phyloP scores from a whole-genome alignment of 1,140 invertebrate species.

The Melanaphis sacchari region DNA sequence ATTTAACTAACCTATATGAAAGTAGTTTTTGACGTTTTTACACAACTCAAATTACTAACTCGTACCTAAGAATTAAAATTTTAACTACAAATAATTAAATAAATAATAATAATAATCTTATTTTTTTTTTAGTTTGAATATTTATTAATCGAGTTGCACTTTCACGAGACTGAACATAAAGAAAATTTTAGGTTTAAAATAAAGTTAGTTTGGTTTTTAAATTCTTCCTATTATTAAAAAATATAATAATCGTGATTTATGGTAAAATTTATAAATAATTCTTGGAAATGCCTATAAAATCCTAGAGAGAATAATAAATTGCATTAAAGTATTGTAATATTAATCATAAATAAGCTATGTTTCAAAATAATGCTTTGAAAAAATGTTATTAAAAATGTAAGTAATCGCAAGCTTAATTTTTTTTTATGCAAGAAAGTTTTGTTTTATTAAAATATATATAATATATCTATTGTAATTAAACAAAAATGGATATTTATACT shows the following conservation, averaged over 20 bases:
- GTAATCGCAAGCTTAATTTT: neutral
- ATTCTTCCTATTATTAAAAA: neutral
- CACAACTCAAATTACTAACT: neutral
- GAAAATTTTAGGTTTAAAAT: neutral
- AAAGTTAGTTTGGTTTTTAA: neutral
- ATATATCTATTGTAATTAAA: slow-evolving; percentile 7
- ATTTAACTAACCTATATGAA: neutral
- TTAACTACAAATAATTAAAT: neutral
- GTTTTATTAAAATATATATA: neutral
- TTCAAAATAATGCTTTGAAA: neutral
- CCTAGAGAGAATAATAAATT: neutral
- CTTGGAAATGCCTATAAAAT: neutral
- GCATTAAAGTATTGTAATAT: neutral
- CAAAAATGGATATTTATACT: slow-evolving; percentile 10
- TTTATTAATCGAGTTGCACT: neutral
- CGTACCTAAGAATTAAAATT: neutral
- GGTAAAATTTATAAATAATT: neutral
- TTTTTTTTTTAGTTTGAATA: neutral
- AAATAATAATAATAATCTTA: neutral
- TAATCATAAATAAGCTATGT: neutral
- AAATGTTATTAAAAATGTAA: neutral
- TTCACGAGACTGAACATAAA: neutral
- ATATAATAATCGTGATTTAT: neutral
- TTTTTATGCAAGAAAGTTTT: neutral
- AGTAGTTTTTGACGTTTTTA: neutral